Conservation (phyloP, 2,797 vertebrate genomes). For the Chelmon rostratus region DNA sequence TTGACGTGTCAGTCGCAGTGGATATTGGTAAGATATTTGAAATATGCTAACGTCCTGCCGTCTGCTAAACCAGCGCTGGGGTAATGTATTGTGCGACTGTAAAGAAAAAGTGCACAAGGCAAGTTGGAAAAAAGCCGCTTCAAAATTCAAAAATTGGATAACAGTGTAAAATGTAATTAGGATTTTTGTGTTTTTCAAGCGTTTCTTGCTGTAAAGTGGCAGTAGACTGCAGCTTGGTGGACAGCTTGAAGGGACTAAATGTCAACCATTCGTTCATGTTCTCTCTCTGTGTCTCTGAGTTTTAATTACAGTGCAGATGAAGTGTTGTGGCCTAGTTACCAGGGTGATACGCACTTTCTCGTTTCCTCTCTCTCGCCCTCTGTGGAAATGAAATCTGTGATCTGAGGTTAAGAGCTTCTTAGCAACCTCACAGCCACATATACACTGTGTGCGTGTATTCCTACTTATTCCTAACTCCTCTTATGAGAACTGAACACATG, state of each 20-base stretch:
- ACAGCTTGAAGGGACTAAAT: neutral
- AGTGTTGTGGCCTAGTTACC: slow-evolving; percentile 38
- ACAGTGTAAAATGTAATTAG: neutral
- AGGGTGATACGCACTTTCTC: slow-evolving; percentile 8
- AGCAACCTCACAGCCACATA: neutral
- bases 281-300: neutral
- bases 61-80: too few relatives aligned
- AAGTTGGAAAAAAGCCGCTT: too few relatives aligned
- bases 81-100: too few relatives aligned
- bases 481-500: too few relatives aligned
- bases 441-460: neutral
- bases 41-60: too few relatives aligned
- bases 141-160: neutral
- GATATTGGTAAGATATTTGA: too few relatives aligned
- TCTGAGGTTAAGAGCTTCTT: slow-evolving; percentile 42
- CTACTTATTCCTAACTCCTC: too few relatives aligned
- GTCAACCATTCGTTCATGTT: neutral
- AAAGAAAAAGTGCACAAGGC: too few relatives aligned
- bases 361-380: neutral
- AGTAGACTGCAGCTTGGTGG: neutral
- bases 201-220: neutral
- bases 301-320: slow-evolving; percentile 51
- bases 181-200: too few relatives aligned
- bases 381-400: slow-evolving; percentile 47
- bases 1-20: too few relatives aligned